Evolutionary conservation across 2,113 vertebrate genomes (phyloP).

Genomic region (Crotophaga sulcirostris): DNA sequence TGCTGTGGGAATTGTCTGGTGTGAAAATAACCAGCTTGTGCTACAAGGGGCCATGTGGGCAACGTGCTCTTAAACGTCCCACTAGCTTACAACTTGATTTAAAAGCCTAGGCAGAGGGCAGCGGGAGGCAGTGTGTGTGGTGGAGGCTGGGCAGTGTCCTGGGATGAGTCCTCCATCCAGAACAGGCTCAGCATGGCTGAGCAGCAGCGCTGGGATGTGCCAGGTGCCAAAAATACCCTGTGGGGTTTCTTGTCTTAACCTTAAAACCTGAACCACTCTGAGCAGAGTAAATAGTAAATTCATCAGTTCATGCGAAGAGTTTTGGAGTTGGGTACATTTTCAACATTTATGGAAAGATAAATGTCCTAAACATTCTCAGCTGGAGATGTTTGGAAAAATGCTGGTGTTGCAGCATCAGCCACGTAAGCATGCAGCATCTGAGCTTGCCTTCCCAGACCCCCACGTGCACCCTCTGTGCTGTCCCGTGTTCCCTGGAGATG

Average conservation of each 20-base stretch:
- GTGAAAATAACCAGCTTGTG: accelerated
- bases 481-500: accelerated
- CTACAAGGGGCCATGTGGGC: neutral
- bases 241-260: neutral
- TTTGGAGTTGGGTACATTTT: neutral
- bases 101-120: accelerated
- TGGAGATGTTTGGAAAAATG: neutral
- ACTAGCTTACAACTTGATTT: neutral
- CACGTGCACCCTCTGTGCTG: neutral
- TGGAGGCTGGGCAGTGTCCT: neutral
- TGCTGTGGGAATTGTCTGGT: accelerated
- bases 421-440: accelerated
- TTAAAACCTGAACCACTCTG: neutral
- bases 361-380: neutral
- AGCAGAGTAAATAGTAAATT: neutral
- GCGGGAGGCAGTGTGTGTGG: neutral
- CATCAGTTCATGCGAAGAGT: neutral
- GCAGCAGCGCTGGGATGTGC: accelerated
- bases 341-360: neutral
- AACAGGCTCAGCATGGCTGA: accelerated
- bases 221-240: neutral
- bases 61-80: accelerated
- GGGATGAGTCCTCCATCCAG: accelerated
- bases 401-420: neutral
- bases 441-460: neutral